These are phyloP conservation scores for Maccullochella peelii DNA, from an alignment of 2,113 vertebrate genomes.

Conservation along the genomic window DNA sequence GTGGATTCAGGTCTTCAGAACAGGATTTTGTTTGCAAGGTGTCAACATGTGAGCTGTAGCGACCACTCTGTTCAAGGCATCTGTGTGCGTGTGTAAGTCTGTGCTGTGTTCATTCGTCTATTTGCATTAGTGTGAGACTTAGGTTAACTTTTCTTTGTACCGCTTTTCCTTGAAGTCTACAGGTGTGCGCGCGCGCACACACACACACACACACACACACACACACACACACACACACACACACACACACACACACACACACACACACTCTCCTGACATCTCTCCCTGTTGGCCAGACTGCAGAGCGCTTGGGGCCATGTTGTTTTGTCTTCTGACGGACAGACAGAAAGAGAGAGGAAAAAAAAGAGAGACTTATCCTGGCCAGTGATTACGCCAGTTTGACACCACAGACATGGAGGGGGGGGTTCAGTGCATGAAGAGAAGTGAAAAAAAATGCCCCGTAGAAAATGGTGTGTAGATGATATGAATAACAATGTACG, in stretches of 20 bases:
- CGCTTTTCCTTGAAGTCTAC: constrained; percentile 55
- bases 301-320: constrained; percentile 89
- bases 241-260: constrained; percentile 24
- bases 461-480: constrained; percentile 70
- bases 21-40: constrained; percentile 13
- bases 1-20: constrained; percentile 17
- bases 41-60: constrained; percentile 20
- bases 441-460: constrained; percentile 67
- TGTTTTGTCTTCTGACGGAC: constrained; percentile 80
- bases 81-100: constrained; percentile 31
- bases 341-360: constrained; percentile 51
- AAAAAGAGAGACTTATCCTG: constrained; percentile 64
- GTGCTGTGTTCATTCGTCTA: constrained; percentile 41
- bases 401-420: constrained; percentile 63
- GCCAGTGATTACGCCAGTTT: constrained; percentile 72
- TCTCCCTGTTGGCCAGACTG: constrained; percentile 87
- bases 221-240: constrained; percentile 21
- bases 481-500: constrained; percentile 84
- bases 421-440: constrained; percentile 29
- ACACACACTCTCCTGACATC: constrained; percentile 51
- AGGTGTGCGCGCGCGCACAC: constrained; percentile 24
- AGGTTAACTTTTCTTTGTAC: constrained; percentile 64
- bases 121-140: constrained; percentile 59
- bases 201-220: constrained; percentile 14
- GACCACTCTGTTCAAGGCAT: constrained; percentile 25